phyloP scores from a whole-genome alignment of 2,797 vertebrate genomes.

The Myoxocephalus aenaeus region DNA sequence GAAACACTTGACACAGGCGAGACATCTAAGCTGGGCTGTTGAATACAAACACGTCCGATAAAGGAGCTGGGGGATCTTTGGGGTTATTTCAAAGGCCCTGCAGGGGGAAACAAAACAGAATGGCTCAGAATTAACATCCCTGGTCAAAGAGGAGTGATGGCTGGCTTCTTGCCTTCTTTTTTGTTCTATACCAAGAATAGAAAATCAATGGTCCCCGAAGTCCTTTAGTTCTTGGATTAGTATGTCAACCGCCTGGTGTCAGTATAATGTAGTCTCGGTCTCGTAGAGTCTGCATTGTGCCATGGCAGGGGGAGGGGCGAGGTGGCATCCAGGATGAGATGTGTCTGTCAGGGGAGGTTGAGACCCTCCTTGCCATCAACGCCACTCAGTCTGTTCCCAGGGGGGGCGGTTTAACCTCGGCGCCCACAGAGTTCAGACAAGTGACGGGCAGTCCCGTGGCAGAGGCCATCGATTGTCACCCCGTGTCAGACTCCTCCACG shows the following conservation, averaged over 20 bases:
- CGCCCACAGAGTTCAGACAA: conserved; percentile 71
- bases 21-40: conserved; percentile 31
- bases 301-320: conserved; percentile 48
- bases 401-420: conserved; percentile 66
- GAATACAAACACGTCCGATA: conserved; percentile 60
- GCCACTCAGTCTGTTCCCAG: conserved; percentile 75
- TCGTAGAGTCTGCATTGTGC: conserved; percentile 49
- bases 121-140: conserved; percentile 64
- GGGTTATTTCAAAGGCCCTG: conserved; percentile 39
- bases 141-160: conserved; percentile 61
- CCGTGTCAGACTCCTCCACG: conserved; percentile 57
- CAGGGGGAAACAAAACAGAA: conserved; percentile 42
- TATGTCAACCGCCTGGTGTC: conserved; percentile 74
- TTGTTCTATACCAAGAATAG: conserved; percentile 53
- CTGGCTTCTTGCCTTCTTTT: conserved; percentile 62
- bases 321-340: conserved; percentile 62
- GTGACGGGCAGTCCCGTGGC: conserved; percentile 71
- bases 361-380: conserved; percentile 74
- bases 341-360: conserved; percentile 80
- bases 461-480: conserved; percentile 69
- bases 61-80: conserved; percentile 43
- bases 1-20: conserved; percentile 13
- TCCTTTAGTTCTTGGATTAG: conserved; percentile 77
- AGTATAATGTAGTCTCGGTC: conserved; percentile 64
- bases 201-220: conserved; percentile 78